phyloP scores from a whole-genome alignment of 1,140 invertebrate genomes.

The Meteorus sp. region DNA sequence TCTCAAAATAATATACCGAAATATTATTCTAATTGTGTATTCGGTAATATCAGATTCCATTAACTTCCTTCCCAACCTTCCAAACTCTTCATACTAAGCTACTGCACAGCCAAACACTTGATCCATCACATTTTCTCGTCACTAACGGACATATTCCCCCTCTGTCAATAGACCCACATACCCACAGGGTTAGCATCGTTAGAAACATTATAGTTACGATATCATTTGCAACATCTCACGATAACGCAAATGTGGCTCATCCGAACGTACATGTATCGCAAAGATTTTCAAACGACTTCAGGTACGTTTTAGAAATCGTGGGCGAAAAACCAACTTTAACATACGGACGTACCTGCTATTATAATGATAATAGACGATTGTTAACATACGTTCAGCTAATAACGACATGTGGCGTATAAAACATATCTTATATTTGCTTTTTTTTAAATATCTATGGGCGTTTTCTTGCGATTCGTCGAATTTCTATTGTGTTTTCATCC shows the following conservation, averaged over 20 bases:
- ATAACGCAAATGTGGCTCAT: not conserved
- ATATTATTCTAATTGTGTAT: not conserved
- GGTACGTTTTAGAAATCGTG: slow-evolving; percentile 6
- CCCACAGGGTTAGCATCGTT: not conserved
- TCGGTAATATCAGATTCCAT: not conserved
- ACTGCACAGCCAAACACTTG: slow-evolving; percentile 59
- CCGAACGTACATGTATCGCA: not conserved
- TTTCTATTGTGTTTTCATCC: not conserved
- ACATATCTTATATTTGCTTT: slow-evolving; percentile 55
- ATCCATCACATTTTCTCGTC: slow-evolving; percentile 45
- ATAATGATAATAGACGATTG: slow-evolving; percentile 42
- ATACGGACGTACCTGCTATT: slow-evolving; percentile 30
- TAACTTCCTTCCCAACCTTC: slow-evolving; percentile 22
- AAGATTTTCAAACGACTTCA: slow-evolving; percentile 4
- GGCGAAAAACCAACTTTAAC: slow-evolving; percentile 1
- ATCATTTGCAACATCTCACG: not conserved
- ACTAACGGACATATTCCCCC: not conserved
- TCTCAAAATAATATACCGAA: too few species aligned
- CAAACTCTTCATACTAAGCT: slow-evolving; percentile 40
- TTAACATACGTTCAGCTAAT: slow-evolving; percentile 49
- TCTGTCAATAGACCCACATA: not conserved
- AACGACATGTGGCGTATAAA: slow-evolving; percentile 59
- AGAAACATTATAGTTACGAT: too few species aligned
- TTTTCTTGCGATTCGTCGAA: slow-evolving; percentile 16
- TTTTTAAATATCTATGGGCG: slow-evolving; percentile 29